phyloP scores from a whole-genome alignment of 1,140 invertebrate genomes.

The Aphidius ervi region DNA sequence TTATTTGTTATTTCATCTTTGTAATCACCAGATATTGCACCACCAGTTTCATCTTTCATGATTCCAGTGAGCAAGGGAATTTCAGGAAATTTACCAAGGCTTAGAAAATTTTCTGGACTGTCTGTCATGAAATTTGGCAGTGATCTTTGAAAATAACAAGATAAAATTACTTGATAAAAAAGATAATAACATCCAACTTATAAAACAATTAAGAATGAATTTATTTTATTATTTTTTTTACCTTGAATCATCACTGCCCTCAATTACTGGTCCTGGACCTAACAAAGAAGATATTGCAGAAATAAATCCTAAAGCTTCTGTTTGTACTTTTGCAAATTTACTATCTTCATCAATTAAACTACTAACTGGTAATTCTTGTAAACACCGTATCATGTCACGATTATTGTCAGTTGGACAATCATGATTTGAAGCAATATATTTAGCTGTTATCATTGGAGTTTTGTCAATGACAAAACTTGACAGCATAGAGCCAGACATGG shows the following conservation, averaged over 20 bases:
- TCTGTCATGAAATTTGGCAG: slow-evolving; percentile 58
- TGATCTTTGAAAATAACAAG: slow-evolving; percentile 41
- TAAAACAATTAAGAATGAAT: background rate
- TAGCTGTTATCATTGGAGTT: slow-evolving; percentile 51
- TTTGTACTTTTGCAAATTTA: slow-evolving; percentile 47
- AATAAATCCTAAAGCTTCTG: slow-evolving; percentile 50
- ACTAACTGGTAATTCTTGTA: slow-evolving; percentile 51
- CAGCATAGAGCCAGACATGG: slow-evolving; percentile 65
- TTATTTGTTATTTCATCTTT: slow-evolving; percentile 50
- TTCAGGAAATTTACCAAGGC: slow-evolving; percentile 51
- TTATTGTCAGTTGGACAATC: slow-evolving; percentile 55
- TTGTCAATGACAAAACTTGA: slow-evolving; percentile 62
- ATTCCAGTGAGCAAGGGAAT: slow-evolving; percentile 69
- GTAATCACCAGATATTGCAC: slow-evolving; percentile 57
- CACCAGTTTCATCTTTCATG: slow-evolving; percentile 65
- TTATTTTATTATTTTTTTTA: slow-evolving; percentile 21
- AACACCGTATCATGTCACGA: slow-evolving; percentile 57
- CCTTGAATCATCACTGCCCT: slow-evolving; percentile 60
- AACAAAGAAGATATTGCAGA: slow-evolving; percentile 49
- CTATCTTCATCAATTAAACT: slow-evolving; percentile 50
- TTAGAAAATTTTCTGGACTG: slow-evolving; percentile 58
- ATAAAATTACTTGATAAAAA: background rate
- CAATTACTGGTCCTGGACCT: slow-evolving; percentile 58
- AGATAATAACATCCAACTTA: too few species aligned
- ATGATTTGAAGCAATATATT: slow-evolving; percentile 52